Percentiles rank a stretch among this genome's conserved stretches.
phyloP scores from a whole-genome alignment of 2,888 invertebrate species.

The Drosophila anomelani region DNA sequence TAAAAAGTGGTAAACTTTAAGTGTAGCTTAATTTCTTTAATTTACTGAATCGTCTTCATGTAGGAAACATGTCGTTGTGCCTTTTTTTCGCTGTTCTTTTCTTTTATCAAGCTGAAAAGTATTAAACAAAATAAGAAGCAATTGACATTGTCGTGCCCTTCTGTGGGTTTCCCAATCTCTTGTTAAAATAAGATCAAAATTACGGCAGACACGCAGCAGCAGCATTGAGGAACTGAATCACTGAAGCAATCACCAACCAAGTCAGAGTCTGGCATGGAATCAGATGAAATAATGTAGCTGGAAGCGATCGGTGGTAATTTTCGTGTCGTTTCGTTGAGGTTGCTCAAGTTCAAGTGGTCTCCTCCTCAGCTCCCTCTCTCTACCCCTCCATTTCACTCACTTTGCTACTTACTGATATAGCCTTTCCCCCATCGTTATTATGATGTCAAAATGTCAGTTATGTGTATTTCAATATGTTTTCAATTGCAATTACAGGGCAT shows the following conservation, averaged over 20 bases:
- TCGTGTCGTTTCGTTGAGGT: slow-evolving; percentile 27
- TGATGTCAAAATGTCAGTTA: slow-evolving; percentile 65
- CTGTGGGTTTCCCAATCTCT: slow-evolving; percentile 13
- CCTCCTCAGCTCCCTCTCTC: not conserved
- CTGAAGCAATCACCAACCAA: slow-evolving; percentile 23
- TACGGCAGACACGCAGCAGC: slow-evolving; percentile 40
- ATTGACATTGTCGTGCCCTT: slow-evolving; percentile 41
- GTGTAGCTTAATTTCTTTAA: slow-evolving; percentile 1
- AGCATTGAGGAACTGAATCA: slow-evolving; percentile 27
- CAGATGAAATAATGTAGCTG: slow-evolving; percentile 21
- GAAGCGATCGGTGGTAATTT: slow-evolving; percentile 28
- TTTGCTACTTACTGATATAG: not conserved
- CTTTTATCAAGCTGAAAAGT: slow-evolving; percentile 2
- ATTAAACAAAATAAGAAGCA: slow-evolving; percentile 10
- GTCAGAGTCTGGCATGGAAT: slow-evolving; percentile 10
- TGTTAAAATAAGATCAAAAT: slow-evolving; percentile 29
- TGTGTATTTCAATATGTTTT: slow-evolving; percentile 55
- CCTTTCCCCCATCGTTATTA: slow-evolving; percentile 10
- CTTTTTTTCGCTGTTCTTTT: slow-evolving; percentile 7
- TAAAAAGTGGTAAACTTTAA: not conserved
- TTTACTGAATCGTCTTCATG: slow-evolving; percentile 4
- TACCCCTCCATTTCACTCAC: not conserved
- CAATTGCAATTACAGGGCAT: slow-evolving; percentile 59
- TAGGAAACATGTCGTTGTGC: slow-evolving; percentile 2
- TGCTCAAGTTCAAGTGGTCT: slow-evolving; percentile 47